These are phyloP conservation scores for Helarctos malayanus DNA, from an alignment of 2,797 vertebrate species.

Conservation along the genomic window DNA sequence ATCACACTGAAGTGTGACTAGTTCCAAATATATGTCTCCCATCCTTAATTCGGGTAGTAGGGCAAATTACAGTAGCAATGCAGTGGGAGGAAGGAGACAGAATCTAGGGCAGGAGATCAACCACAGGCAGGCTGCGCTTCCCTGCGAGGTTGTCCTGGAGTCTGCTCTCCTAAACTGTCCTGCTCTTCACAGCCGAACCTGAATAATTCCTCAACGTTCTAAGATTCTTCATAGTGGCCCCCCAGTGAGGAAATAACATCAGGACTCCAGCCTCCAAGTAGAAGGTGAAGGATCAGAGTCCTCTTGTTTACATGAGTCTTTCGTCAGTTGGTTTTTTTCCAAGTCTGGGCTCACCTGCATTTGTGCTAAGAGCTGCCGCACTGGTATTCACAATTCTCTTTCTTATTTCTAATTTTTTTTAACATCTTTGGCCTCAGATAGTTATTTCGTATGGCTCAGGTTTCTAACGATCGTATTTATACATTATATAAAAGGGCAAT, in stretches of 20 bases:
- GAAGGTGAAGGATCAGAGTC: neutral
- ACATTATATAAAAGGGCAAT: neutral
- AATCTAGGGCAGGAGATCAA: neutral
- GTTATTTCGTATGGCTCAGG: neutral
- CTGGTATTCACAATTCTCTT: neutral
- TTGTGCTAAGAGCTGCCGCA: neutral
- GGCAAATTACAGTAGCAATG: slow-evolving; percentile 9
- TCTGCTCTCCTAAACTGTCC: neutral
- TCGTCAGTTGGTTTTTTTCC: neutral
- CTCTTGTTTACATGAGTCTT: neutral
- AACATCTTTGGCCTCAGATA: neutral
- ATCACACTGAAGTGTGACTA: slow-evolving; percentile 31
- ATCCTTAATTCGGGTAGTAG: neutral
- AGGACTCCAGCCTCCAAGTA: neutral
- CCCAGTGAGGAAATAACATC: neutral
- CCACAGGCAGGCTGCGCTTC: neutral
- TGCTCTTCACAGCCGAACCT: neutral
- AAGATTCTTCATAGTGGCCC: neutral
- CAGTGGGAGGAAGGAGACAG: neutral
- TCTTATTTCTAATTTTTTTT: neutral
- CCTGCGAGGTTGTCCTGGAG: neutral
- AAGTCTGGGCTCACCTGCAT: neutral
- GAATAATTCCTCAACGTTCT: slow-evolving; percentile 19
- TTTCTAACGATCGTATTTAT: slow-evolving; percentile 5
- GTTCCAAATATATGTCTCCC: neutral